phyloP scores from a whole-genome alignment of 2,888 invertebrate species.

The Sepioteuthis lessoniana region DNA sequence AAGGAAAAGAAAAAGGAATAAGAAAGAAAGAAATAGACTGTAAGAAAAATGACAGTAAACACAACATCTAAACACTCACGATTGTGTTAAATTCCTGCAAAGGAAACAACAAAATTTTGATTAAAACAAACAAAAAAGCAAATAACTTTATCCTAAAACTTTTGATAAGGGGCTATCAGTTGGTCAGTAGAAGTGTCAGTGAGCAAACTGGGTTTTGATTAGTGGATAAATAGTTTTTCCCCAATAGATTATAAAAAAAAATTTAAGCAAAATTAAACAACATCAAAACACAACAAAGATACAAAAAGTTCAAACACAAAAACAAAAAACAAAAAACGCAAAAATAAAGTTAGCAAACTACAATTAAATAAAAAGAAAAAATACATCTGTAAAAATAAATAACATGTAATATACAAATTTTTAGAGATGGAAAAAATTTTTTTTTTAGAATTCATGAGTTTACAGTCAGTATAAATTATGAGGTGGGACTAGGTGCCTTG shows the following conservation, averaged over 20 bases:
- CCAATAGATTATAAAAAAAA: too few relatives aligned
- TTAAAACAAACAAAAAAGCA: not conserved
- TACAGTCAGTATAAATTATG: too few relatives aligned
- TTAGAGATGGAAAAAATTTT: too few relatives aligned
- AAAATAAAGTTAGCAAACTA: not conserved
- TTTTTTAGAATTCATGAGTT: too few relatives aligned
- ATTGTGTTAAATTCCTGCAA: conserved; percentile 34
- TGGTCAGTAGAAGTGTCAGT: not conserved
- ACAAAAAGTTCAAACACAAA: not conserved
- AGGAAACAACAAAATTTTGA: not conserved
- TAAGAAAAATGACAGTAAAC: too few relatives aligned
- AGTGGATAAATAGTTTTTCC: not conserved
- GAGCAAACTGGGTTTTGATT: not conserved
- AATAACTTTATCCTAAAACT: too few relatives aligned
- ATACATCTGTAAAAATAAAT: not conserved
- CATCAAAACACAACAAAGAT: too few relatives aligned
- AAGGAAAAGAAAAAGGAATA: not conserved
- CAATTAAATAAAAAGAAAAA: not conserved
- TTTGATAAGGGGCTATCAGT: not conserved
- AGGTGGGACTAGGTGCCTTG: too few relatives aligned
- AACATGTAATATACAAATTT: not conserved
- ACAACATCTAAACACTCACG: not conserved
- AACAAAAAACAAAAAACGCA: not conserved
- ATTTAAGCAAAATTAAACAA: too few relatives aligned
- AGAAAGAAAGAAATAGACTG: too few relatives aligned